Base-by-base conservation (phyloP, 2,888 invertebrate genomes). In the Harpalus rubripes region DNA sequence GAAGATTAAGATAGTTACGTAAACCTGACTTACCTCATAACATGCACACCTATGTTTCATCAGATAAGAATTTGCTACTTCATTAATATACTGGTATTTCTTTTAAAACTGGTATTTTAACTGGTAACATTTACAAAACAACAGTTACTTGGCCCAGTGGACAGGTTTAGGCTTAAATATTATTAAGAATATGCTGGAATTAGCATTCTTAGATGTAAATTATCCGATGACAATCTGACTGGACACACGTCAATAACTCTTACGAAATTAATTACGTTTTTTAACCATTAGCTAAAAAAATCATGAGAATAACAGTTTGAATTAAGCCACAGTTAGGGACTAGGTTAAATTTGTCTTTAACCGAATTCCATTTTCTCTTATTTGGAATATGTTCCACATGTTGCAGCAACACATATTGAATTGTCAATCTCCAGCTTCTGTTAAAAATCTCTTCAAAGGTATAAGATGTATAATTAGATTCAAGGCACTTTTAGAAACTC, bases 191-290 rank as follows among this genome's bases (percentile, higher is more conserved):
- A 74, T 52, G 12, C 44, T 1, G 7, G 18, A 39, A 74, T 74
- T 74, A 74, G 74, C 74, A 74, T 74, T 74, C 52, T 44, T 7
- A 74, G 52, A 52, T 16, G 74, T 56, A 74, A 74, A 74, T 52
- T 52, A 74, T 18, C 12, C 22, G 74, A 74, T 52, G 74, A 41
- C 74, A 74, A 74, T 74, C 74, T 74, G 52, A 44, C 74, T 52
- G 74, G 32, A 68, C 39, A 74, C 16, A 44, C 22, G 52, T 74
- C 74, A 74, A 52, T 74, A 74, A 74, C 74, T 74, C 52, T 74
- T 74, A 74, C 22, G 16, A 22, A 56, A 74, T 74, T 74, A 74
- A 52, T 74, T 8, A 8, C 2, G 6, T 7, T 74, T 22, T 65
- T 12, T 12, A 52, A 52, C 10, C 44, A 52, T 52, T 52, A 52